A percentile compares a stretch with the other conserved stretches of the same genome.
phyloP scores from a whole-genome alignment of 2,113 vertebrate species.

The Trachemys scripta region DNA sequence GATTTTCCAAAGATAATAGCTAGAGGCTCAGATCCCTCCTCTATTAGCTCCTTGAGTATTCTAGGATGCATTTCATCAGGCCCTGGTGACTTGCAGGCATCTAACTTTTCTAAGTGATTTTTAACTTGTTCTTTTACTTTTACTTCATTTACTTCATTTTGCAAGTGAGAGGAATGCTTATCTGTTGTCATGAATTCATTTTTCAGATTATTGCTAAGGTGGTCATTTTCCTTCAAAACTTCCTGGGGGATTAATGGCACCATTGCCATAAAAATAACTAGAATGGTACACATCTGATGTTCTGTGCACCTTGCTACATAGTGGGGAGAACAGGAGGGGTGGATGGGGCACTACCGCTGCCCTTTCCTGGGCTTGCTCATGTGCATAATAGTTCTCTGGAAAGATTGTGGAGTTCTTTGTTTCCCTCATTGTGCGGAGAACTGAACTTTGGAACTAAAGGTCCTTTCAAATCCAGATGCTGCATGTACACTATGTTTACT shows the following conservation, averaged over 20 bases:
- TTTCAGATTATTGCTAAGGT: not conserved
- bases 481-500: not conserved
- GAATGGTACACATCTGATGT: accelerated
- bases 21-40: too few relatives aligned
- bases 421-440: not conserved
- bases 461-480: not conserved
- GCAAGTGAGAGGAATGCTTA: not conserved
- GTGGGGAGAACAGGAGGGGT: not conserved
- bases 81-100: too few relatives aligned
- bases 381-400: not conserved
- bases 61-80: too few relatives aligned
- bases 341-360: not conserved
- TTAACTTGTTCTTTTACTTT: too few relatives aligned
- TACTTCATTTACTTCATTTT: slow-evolving; percentile 2
- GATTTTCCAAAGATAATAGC: too few relatives aligned
- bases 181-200: slow-evolving; percentile 24
- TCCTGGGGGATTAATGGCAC: not conserved
- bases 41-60: too few relatives aligned
- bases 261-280: not conserved
- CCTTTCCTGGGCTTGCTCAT: not conserved
- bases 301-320: not conserved
- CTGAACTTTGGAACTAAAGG: not conserved
- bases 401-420: not conserved
- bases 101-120: too few relatives aligned
- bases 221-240: not conserved